Conservation (phyloP, 2,888 invertebrate species). For the Lasius fuliginosus region DNA sequence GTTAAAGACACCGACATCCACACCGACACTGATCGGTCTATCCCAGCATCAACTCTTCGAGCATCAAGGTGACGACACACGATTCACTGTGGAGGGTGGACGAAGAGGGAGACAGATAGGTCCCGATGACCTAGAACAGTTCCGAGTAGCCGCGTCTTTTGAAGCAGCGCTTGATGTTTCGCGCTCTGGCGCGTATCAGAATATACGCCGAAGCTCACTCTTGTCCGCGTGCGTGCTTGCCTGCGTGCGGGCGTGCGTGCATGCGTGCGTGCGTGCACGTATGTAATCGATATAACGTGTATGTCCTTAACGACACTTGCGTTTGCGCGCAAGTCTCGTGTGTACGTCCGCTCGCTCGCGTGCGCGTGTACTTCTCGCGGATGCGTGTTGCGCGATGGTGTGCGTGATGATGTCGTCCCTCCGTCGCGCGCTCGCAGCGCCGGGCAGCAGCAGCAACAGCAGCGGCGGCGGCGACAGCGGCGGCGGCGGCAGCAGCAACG, state of each 20-base stretch:
- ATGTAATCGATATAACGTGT: slow-evolving; percentile 26
- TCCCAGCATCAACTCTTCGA: slow-evolving; percentile 1
- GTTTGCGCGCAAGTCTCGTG: slow-evolving; percentile 43
- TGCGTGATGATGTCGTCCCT: slow-evolving; percentile 32
- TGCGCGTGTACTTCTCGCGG: slow-evolving; percentile 69
- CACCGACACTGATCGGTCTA: slow-evolving; percentile 32
- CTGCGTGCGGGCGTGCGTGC: slow-evolving; percentile 43
- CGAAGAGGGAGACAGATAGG: not conserved
- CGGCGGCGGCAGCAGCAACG: not conserved
- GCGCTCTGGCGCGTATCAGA: not conserved
- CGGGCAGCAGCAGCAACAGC: slow-evolving; percentile 39
- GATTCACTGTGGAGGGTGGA: not conserved
- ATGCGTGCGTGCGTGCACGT: slow-evolving; percentile 46
- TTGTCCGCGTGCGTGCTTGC: slow-evolving; percentile 8
- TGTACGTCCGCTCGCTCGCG: slow-evolving; percentile 38
- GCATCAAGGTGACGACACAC: not conserved
- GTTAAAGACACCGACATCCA: slow-evolving; percentile 36
- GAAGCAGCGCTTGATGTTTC: slow-evolving; percentile 46
- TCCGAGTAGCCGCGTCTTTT: not conserved
- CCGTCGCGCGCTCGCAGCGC: slow-evolving; percentile 35
- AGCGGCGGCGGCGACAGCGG: slow-evolving; percentile 26
- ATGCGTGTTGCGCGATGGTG: slow-evolving; percentile 71
- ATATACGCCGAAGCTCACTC: not conserved
- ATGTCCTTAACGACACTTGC: slow-evolving; percentile 38
- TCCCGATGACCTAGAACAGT: not conserved